Conservation (phyloP, 2,888 invertebrate species). For the Melieria picta region DNA sequence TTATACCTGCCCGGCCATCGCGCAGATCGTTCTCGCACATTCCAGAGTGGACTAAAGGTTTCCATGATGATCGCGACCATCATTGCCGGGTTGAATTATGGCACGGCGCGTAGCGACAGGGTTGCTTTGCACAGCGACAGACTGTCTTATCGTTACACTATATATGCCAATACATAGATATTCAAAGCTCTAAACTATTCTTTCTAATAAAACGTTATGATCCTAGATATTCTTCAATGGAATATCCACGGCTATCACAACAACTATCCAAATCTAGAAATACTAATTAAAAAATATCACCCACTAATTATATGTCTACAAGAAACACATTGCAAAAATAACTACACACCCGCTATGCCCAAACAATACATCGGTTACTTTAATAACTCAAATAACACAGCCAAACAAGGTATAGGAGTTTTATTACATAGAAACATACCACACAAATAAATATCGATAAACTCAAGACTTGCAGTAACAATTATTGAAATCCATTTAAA, state of each 20-base stretch:
- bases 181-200: no score
- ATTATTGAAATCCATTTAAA: no score
- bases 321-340: background rate
- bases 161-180: no score
- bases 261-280: background rate
- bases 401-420: background rate
- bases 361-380: background rate
- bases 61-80: no score
- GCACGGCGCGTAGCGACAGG: no score
- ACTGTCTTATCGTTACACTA: no score
- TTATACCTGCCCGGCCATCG: no score
- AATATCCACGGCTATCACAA: conserved; percentile 3
- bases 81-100: no score
- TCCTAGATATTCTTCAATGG: conserved; percentile 1
- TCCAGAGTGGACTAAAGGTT: no score
- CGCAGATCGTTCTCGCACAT: no score
- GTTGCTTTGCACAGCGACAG: no score
- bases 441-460: background rate
- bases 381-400: background rate
- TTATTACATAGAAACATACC: background rate
- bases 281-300: background rate
- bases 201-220: no score
- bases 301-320: background rate
- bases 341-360: background rate
- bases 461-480: background rate